Evolutionary conservation across 2,888 invertebrate genomes (phyloP).

Genomic region (Caenorhabditis sinica): DNA sequence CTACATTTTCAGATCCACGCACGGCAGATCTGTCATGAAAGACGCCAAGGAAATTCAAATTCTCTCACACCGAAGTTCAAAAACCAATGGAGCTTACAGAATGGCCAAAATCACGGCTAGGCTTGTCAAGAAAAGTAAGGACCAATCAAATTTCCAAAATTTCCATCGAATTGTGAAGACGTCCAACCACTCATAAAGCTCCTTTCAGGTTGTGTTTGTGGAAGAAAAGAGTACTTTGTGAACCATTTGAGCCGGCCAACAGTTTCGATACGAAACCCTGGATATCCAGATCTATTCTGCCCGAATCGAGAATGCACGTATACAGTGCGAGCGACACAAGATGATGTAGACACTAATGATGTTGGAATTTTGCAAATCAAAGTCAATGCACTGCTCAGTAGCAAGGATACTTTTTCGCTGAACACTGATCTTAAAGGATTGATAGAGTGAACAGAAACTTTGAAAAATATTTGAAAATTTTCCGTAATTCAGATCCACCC

Average conservation of each 20-base stretch:
- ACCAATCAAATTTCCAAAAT: too few relatives aligned
- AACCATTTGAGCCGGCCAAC: not conserved
- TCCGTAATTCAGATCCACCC: not conserved
- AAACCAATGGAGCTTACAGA: not conserved
- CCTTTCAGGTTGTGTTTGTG: conserved; percentile 32
- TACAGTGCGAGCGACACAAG: not conserved
- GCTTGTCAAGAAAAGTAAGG: conserved; percentile 14
- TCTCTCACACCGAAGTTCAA: conserved; percentile 10
- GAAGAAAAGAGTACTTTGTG: not conserved
- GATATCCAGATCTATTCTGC: conserved; percentile 31
- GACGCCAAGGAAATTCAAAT: conserved; percentile 15
- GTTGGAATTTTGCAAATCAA: conserved; percentile 11
- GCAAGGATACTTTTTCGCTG: not conserved
- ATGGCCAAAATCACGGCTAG: conserved; percentile 29
- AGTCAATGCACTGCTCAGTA: not conserved
- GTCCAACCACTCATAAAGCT: too few relatives aligned
- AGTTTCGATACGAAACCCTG: conserved; percentile 10
- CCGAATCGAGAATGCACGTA: conserved; percentile 1
- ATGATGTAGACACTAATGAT: not conserved
- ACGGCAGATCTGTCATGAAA: not conserved
- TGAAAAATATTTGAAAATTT: not conserved
- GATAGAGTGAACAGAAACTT: conserved; percentile 24
- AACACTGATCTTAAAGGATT: not conserved
- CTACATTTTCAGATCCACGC: not conserved
- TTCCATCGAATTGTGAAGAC: too few relatives aligned